Base-by-base conservation (phyloP, 2,797 vertebrate species). In the Eulemur albifrons region DNA sequence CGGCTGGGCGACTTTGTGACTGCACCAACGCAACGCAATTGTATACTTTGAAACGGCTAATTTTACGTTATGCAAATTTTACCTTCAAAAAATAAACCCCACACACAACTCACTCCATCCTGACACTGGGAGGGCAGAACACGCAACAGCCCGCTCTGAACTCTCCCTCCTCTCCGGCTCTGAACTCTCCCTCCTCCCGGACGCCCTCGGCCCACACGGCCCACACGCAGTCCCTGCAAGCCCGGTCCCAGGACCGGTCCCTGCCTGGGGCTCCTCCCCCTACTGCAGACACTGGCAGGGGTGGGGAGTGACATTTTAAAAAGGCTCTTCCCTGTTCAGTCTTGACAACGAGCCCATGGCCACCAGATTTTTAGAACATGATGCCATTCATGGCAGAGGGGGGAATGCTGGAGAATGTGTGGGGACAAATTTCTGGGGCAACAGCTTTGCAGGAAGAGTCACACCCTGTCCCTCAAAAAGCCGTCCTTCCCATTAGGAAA, bases 341-440 rank as follows among this genome's bases (percentile, higher is more conserved):
- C 94, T 95, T 93, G 97, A 98, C 77, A 95, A 97, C 81, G 57
- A 92, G 95, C 77, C 86, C 69, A 90, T 75, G 38, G 95, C 85
- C 83, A 14, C 12, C 4, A 0, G 97, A 97, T 97, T 97, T 98
- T 97, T 97, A 93, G 95, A 97, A 95, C 92, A 87, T 97, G 97
- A 98, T 57, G 86, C 95, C 96, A 97, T 85, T 86, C 70, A 57
- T 61, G 0, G 57, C 70, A 69, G 86, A 97, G 57, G 40, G 18
- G 97, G 40, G 96, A 98, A 97, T 50, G 89, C 69, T 48, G 87
- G 30, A 0, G 0, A 0, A 4, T 48, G 35, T 21, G 0, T 52
- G 30, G 92, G 93, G 97, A 94, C 90, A 90, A 91, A 85, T 93
- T 97, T 97, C 88, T 84, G 77, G 96, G 86, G 65, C 67, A 80